Conservation (phyloP, 2,113 vertebrate genomes). For the Strix uralensis region DNA sequence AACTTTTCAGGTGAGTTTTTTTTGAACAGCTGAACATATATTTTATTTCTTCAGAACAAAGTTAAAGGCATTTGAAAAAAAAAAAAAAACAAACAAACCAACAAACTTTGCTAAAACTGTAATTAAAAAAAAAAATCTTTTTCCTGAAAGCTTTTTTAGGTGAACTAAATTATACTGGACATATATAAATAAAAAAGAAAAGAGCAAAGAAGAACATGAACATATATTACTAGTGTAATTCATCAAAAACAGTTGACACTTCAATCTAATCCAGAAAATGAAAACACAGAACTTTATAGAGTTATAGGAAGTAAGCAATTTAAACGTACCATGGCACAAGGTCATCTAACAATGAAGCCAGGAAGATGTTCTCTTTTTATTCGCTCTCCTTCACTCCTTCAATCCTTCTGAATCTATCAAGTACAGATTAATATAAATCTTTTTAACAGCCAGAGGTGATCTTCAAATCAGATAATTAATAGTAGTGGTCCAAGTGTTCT, state of each 20-base stretch:
- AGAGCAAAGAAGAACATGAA: constrained; percentile 78
- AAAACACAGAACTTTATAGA: constrained; percentile 85
- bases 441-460: constrained; percentile 66
- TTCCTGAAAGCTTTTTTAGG: constrained; percentile 66
- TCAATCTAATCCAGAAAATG: constrained; percentile 85
- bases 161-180: constrained; percentile 77
- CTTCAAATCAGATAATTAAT: constrained; percentile 76
- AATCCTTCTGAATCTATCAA: constrained; percentile 65
- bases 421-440: constrained; percentile 69
- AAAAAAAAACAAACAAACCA: neutral
- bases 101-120: constrained; percentile 36
- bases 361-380: constrained; percentile 73
- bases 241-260: constrained; percentile 82
- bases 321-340: constrained; percentile 77
- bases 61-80: constrained; percentile 53
- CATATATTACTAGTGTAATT: constrained; percentile 80
- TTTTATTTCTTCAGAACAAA: constrained; percentile 45
- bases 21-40: neutral
- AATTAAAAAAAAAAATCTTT: constrained; percentile 38
- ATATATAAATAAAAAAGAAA: constrained; percentile 79
- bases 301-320: constrained; percentile 85
- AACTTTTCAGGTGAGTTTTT: neutral
- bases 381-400: constrained; percentile 45
- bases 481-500: constrained; percentile 39
- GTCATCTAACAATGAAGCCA: constrained; percentile 73